Conservation (phyloP, 2,113 vertebrate species). For the Cheilinus undulatus region DNA sequence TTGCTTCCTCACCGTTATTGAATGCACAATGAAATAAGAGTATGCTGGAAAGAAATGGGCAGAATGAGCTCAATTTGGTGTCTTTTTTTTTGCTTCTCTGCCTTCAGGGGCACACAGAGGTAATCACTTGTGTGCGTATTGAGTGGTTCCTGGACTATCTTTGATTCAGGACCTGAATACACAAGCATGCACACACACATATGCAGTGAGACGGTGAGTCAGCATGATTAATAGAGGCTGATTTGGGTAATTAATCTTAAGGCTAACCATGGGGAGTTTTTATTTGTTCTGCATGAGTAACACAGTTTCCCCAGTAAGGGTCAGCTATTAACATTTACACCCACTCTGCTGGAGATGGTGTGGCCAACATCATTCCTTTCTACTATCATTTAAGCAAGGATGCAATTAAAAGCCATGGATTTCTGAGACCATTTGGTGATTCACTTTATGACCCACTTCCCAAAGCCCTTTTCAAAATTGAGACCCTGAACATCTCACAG, state of each 20-base stretch:
- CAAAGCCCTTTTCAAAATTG: not conserved
- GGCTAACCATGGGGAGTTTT: constrained; percentile 33
- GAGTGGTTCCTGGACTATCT: constrained; percentile 47
- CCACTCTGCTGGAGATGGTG: constrained; percentile 6
- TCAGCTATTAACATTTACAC: constrained; percentile 22
- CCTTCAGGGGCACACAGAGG: constrained; percentile 27
- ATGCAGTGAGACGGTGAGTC: constrained; percentile 10
- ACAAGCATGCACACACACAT: constrained; percentile 17
- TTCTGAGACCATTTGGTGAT: not conserved
- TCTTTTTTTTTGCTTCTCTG: constrained; percentile 14
- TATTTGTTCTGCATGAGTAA: constrained; percentile 58
- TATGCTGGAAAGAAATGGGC: not conserved
- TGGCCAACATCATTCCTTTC: not conserved
- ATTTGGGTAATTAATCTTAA: constrained; percentile 64
- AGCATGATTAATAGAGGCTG: constrained; percentile 51
- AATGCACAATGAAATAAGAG: constrained; percentile 11
- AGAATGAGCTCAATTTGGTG: constrained; percentile 24
- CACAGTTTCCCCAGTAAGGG: constrained; percentile 21
- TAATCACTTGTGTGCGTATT: constrained; percentile 60
- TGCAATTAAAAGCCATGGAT: not conserved
- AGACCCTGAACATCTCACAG: no score
- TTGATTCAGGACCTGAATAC: constrained; percentile 50
- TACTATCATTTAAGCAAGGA: not conserved
- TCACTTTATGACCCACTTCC: not conserved
- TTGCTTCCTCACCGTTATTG: not conserved